Conservation (phyloP, 2,888 invertebrate species). For the Scaptomyza cyrtandrae region DNA sequence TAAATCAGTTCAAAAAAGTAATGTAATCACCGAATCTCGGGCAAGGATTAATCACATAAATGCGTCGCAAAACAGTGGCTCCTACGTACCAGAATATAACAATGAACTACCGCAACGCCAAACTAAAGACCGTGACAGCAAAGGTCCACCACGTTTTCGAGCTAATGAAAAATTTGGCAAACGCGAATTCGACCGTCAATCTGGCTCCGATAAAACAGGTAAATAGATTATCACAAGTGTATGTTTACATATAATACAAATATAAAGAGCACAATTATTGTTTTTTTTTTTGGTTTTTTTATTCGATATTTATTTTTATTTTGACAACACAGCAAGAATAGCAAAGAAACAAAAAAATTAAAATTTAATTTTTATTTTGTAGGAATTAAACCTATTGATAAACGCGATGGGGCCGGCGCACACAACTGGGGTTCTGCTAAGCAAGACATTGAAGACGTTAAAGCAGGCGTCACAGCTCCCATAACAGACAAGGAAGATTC, state of each 20-base stretch:
- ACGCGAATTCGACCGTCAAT: constrained; percentile 97
- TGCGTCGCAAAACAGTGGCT: constrained; percentile 32
- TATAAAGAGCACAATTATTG: too few species aligned
- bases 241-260: neutral
- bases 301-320: neutral
- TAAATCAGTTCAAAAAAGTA: constrained; percentile 13
- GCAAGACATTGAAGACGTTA: constrained; percentile 91
- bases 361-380: constrained; percentile 6
- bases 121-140: constrained; percentile 84
- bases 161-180: constrained; percentile 88
- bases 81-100: constrained; percentile 84
- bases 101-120: constrained; percentile 81
- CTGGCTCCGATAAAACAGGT: constrained; percentile 97
- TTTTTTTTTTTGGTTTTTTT: too few species aligned
- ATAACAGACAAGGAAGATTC: constrained; percentile 82
- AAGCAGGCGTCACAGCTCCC: constrained; percentile 62
- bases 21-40: constrained; percentile 87
- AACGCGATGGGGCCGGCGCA: constrained; percentile 96
- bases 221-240: constrained; percentile 20
- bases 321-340: too few species aligned
- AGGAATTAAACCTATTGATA: constrained; percentile 94
- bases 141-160: constrained; percentile 77
- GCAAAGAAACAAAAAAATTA: neutral
- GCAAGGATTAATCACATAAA: constrained; percentile 75
- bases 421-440: constrained; percentile 98